Percentiles rank a stretch among this genome's conserved stretches.
These are phyloP conservation scores for Polymixis lichenea DNA, from an alignment of 2,888 invertebrate genomes.

Conservation along the genomic window DNA sequence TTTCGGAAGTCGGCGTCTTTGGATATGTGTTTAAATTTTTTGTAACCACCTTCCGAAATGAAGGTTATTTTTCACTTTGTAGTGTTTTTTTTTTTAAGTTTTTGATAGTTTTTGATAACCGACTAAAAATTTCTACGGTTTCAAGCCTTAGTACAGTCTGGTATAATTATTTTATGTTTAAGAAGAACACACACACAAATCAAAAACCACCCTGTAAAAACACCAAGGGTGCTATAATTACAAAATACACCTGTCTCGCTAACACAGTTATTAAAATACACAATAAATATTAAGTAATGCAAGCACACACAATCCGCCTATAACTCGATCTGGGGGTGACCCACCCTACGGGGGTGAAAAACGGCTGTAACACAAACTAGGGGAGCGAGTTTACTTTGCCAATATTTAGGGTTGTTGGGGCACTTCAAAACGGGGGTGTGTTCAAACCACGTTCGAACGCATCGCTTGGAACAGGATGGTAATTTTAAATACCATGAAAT, in stretches of 20 bases:
- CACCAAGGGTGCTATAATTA: slow-evolving; percentile 1
- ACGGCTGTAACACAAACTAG: slow-evolving; percentile 34
- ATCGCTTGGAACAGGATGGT: background rate
- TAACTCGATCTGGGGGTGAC: slow-evolving; percentile 36
- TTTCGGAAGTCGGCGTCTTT: no score
- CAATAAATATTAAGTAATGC: slow-evolving; percentile 35
- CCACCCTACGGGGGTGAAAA: slow-evolving; percentile 22
- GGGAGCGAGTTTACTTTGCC: slow-evolving; percentile 49
- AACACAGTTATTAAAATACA: slow-evolving; percentile 34
- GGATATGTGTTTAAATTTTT: no score
- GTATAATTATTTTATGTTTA: background rate
- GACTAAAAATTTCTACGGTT: no score
- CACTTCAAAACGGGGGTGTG: slow-evolving; percentile 30
- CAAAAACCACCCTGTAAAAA: background rate
- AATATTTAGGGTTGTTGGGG: slow-evolving; percentile 47
- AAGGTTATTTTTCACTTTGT: no score
- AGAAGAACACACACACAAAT: background rate
- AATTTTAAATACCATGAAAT: background rate
- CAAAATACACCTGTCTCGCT: slow-evolving; percentile 2
- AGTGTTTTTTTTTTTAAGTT: no score
- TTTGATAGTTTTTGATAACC: no score
- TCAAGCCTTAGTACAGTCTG: no score
- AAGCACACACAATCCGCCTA: slow-evolving; percentile 24
- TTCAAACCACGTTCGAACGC: slow-evolving; percentile 12
- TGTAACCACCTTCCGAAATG: no score